phyloP scores from a whole-genome alignment of 2,888 invertebrate species.

The Nymphalis c-album region DNA sequence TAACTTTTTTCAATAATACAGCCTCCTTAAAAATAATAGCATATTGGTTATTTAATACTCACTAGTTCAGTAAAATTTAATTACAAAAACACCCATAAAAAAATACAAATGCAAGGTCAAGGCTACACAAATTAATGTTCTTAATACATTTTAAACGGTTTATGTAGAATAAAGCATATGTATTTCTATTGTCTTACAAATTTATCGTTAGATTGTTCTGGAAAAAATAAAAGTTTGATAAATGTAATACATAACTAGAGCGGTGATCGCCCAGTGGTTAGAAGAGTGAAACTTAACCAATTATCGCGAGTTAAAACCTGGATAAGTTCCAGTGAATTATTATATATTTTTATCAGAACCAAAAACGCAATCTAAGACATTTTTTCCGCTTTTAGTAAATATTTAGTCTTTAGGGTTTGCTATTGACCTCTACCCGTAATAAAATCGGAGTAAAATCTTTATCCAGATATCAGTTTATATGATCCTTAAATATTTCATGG shows the following conservation, averaged over 20 bases:
- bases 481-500: conserved; percentile 2
- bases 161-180: too few relatives aligned
- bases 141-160: too few relatives aligned
- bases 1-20: conserved; percentile 11
- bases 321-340: too few relatives aligned
- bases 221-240: too few relatives aligned
- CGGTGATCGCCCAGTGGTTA: too few relatives aligned
- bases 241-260: too few relatives aligned
- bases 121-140: not conserved
- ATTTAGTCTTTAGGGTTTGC: not conserved
- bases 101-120: not conserved
- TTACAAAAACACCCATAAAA: not conserved
- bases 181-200: too few relatives aligned
- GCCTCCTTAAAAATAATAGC: not conserved
- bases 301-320: too few relatives aligned
- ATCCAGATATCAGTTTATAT: conserved; percentile 1
- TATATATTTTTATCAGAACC: not conserved
- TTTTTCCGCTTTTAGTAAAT: not conserved
- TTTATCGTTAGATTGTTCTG: too few relatives aligned
- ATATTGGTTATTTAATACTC: conserved; percentile 11
- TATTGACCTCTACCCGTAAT: not conserved
- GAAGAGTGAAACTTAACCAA: too few relatives aligned
- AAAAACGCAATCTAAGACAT: not conserved
- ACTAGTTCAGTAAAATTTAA: conserved; percentile 3
- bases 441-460: conserved; percentile 3